Evolutionary conservation across 2,797 vertebrate genomes (phyloP), one percentile per base, ranked within the genome.

Genomic region (Mycteria americana): DNA sequence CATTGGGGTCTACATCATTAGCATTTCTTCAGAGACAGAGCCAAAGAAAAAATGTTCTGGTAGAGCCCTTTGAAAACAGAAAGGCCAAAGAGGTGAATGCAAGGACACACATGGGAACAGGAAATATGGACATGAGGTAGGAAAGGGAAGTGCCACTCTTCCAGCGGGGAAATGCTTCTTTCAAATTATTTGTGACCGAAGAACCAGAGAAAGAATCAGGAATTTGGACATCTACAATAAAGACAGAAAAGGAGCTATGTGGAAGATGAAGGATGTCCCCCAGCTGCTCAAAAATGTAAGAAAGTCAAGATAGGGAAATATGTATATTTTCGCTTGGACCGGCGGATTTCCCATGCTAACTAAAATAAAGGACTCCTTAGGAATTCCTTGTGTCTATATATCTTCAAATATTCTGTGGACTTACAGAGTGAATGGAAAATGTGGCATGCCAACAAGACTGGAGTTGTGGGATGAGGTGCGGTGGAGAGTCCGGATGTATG

Each of bases 1-100:
- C 91, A 31, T 23, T 60, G 92, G 91, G 87, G 87, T 94, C 93
- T 80, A 35, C 56, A 83, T 37, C 67, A 67, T 87, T 87, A 79
- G 3, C n/a, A 46, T 93, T 92, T 93, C 91, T 93, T 89, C 87
- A 83, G 81, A 53, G 81, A 33, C 48, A 69, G 48, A 89, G 60
- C 9, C 39, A 39, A 48, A 85, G 31, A 75, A 79, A 85, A 76
- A 86, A 37, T 13, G 13, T 30, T 68, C 51, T 92, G 21, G n/a
- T 37, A 67, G 56, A 81, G 30, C 39, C 67, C 41, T 91, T 79
- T 77, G 72, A 70, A 89, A 93, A 70, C 18, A 88, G 54, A 84
- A 84, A 56, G 43, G 70, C 27, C 74, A 50, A 79, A 87, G 77
- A 73, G 50, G 45, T 85, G 74, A 80, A 16, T 25, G 8, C 17